phyloP scores from a whole-genome alignment of 1,140 invertebrate genomes.

The Drosophila sproati region DNA sequence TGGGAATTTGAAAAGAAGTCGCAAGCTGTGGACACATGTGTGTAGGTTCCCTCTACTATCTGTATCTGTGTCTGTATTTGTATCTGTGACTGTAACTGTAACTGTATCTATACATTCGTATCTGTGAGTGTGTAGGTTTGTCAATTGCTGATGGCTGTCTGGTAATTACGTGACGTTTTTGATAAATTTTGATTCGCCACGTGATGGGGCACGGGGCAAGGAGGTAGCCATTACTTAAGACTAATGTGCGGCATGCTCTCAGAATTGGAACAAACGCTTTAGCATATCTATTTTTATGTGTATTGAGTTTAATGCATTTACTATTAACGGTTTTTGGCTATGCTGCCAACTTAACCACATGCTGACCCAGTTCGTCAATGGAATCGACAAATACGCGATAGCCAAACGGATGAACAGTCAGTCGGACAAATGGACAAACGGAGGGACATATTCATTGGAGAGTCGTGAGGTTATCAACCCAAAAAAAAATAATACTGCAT shows the following conservation, averaged over 20 bases:
- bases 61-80: conserved; percentile 7
- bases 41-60: conserved; percentile 7
- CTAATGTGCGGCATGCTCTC: conserved; percentile 75
- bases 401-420: conserved; percentile 15
- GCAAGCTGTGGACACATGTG: conserved; percentile 35
- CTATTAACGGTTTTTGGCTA: conserved; percentile 69
- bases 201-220: conserved; percentile 57
- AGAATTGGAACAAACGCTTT: conserved; percentile 79
- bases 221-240: conserved; percentile 66
- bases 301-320: conserved; percentile 73
- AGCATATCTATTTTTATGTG: conserved; percentile 27
- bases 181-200: conserved; percentile 77
- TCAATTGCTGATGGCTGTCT: conserved; percentile 47
- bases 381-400: conserved; percentile 68
- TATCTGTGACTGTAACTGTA: conserved; percentile 35
- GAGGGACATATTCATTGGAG: not conserved
- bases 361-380: conserved; percentile 77
- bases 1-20: conserved; percentile 73
- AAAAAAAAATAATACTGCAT: conserved; percentile 42
- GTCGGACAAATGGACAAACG: not conserved
- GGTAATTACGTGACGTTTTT: conserved; percentile 82
- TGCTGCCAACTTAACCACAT: conserved; percentile 44
- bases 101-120: conserved; percentile 17
- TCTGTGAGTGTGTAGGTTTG: conserved; percentile 19
- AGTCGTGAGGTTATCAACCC: conserved; percentile 69